These are phyloP conservation scores for Burhinus bistriatus DNA, from an alignment of 2,113 vertebrate genomes.

Conservation along the genomic window DNA sequence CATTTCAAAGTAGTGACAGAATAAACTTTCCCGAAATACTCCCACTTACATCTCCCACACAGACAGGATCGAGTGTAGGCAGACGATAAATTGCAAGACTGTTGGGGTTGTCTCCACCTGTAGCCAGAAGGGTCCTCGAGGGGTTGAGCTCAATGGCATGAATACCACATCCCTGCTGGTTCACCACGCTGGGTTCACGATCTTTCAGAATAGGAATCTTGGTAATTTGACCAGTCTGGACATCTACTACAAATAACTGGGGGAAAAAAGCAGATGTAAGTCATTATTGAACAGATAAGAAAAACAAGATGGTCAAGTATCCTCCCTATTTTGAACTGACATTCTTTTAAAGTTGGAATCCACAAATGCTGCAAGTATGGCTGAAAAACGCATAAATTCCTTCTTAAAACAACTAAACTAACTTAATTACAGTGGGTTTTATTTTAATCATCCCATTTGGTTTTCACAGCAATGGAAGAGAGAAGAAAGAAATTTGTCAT, in stretches of 20 bases:
- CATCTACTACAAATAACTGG: constrained; percentile 95
- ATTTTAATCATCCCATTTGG: not conserved
- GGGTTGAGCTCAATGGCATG: constrained; percentile 97
- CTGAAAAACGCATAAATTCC: not conserved
- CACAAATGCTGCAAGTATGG: not conserved
- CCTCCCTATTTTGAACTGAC: not conserved
- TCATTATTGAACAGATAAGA: not conserved
- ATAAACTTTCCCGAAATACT: not conserved
- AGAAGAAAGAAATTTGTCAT: not conserved
- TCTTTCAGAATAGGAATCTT: constrained; percentile 97
- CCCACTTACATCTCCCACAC: constrained; percentile 96
- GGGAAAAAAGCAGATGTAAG: not conserved
- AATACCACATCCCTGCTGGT: constrained; percentile 95
- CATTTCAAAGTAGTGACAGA: not conserved
- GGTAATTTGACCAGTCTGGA: constrained; percentile 92
- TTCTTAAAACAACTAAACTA: not conserved
- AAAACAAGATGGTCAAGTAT: not conserved
- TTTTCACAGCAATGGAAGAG: not conserved
- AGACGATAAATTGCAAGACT: constrained; percentile 95
- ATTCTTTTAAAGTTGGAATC: not conserved
- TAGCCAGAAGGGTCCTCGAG: constrained; percentile 90
- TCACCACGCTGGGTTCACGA: constrained; percentile 78
- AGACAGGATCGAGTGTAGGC: constrained; percentile 94
- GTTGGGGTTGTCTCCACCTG: constrained; percentile 98
- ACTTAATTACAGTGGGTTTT: not conserved